Evolutionary conservation across 2,113 vertebrate genomes (phyloP), one percentile per base, ranked within the genome.

Genomic region (Phylloscopus trochiloides): DNA sequence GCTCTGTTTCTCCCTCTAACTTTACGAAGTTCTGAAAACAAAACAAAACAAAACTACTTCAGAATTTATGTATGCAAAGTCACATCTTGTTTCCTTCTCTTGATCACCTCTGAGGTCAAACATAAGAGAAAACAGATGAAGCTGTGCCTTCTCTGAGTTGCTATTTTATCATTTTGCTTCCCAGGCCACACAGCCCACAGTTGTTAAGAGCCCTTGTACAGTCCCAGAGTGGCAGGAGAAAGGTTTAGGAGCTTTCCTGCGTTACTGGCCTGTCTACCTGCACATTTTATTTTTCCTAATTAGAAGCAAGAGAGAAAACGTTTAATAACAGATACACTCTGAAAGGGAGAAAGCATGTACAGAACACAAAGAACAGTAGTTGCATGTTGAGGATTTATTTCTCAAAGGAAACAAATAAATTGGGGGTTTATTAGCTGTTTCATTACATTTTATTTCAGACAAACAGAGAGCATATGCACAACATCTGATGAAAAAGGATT

Each of bases 381-480:
- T 89, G 34, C 61, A 96, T 34, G 81, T 95, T 17, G 82, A 97
- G 85, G 93, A 95, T 59, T 96, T 96, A 74, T 67, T 98, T 95
- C 90, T 97, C 91, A 97, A 91, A 95, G 88, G 93, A 97, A 97
- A 97, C 88, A 96, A 98, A 97, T 96, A 97, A 97, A 98, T 87
- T 52, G 83, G 86, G 75, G 66, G 66, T 98, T 98, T 98, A 98
- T 98, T 98, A 98, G 98, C 98, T 98, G 97, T 98, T 98, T 98
- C 97, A 98, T 98, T 98, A 98, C 51, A 34, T 97, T 98, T 98
- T 96, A 96, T 96, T 98, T 97, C 95, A 96, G 97, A 97, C 92
- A 97, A 98, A 97, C 92, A 92, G 81, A 96, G 97, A 97, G 95
- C 97, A 97, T 94, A 97, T 96, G 97, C 66, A 77, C 84, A 97